A percentile compares a stretch with the other conserved stretches of the same genome.
Conservation (phyloP, 2,113 vertebrate species). For the Lophochroa leadbeateri region DNA sequence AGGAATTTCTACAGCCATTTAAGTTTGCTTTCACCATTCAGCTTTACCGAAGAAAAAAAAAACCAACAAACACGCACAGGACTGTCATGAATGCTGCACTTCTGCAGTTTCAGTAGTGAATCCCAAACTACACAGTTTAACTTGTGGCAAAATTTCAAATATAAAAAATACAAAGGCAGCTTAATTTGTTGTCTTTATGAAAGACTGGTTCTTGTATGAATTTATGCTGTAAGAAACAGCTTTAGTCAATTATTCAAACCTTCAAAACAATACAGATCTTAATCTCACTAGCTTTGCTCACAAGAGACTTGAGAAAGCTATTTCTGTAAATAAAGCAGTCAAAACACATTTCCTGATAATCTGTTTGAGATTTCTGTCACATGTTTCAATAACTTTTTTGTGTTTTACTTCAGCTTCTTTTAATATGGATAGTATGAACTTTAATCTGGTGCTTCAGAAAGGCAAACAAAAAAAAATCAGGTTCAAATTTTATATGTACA, state of each 20-base stretch:
- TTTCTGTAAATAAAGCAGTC: neutral
- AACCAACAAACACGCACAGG: neutral
- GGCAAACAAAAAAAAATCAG: neutral
- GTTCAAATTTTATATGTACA: fast-evolving
- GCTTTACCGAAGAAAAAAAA: neutral
- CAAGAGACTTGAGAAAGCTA: neutral
- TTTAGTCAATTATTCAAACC: neutral
- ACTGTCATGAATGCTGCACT: neutral
- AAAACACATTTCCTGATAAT: neutral
- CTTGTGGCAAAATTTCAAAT: neutral
- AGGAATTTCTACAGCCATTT: neutral
- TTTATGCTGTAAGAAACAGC: neutral
- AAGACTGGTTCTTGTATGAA: neutral
- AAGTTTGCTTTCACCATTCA: neutral
- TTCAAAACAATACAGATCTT: neutral
- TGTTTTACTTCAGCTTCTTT: neutral
- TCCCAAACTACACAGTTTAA: neutral
- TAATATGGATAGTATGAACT: neutral
- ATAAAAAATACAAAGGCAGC: neutral
- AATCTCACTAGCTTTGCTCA: neutral
- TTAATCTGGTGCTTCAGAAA: neutral
- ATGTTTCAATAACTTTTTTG: neutral
- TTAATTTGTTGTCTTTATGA: neutral
- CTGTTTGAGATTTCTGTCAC: neutral
- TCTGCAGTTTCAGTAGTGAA: neutral